phyloP scores from a whole-genome alignment of 2,113 vertebrate genomes.

The Calcarius ornatus region DNA sequence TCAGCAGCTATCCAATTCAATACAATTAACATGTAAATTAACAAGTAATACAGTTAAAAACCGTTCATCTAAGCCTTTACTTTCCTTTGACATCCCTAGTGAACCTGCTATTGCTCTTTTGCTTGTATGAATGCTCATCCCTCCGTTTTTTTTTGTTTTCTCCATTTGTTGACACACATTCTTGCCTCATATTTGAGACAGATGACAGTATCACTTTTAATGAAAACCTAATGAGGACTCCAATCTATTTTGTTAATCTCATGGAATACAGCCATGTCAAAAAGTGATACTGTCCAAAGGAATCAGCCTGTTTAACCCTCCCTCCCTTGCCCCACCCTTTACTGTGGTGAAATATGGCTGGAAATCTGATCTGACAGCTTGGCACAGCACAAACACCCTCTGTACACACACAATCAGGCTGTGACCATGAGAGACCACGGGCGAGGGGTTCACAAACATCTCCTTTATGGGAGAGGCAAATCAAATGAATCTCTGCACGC shows the following conservation, averaged over 20 bases:
- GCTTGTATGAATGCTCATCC: slow-evolving; percentile 70
- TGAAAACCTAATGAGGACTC: neutral
- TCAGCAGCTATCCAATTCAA: slow-evolving; percentile 56
- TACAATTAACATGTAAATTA: slow-evolving; percentile 44
- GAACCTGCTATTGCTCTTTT: slow-evolving; percentile 81
- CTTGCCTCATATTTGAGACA: slow-evolving; percentile 53
- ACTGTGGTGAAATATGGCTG: slow-evolving; percentile 76
- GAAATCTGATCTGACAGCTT: neutral
- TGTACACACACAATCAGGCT: neutral
- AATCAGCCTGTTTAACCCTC: slow-evolving; percentile 15
- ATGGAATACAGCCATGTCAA: neutral
- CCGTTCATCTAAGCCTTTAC: slow-evolving; percentile 74
- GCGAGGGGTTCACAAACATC: neutral
- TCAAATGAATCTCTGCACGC: neutral
- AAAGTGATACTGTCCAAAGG: slow-evolving; percentile 75
- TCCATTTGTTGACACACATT: slow-evolving; percentile 65
- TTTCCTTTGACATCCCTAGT: slow-evolving; percentile 74
- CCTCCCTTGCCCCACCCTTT: neutral
- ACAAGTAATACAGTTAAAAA: slow-evolving; percentile 51
- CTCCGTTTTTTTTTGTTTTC: slow-evolving; percentile 65
- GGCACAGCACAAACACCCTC: neutral
- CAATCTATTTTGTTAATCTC: neutral
- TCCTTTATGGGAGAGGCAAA: neutral
- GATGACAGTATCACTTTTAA: slow-evolving; percentile 75
- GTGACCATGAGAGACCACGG: neutral